Evolutionary conservation across 2,797 vertebrate genomes (phyloP).

Genomic region (Rhodeus uyekii): DNA sequence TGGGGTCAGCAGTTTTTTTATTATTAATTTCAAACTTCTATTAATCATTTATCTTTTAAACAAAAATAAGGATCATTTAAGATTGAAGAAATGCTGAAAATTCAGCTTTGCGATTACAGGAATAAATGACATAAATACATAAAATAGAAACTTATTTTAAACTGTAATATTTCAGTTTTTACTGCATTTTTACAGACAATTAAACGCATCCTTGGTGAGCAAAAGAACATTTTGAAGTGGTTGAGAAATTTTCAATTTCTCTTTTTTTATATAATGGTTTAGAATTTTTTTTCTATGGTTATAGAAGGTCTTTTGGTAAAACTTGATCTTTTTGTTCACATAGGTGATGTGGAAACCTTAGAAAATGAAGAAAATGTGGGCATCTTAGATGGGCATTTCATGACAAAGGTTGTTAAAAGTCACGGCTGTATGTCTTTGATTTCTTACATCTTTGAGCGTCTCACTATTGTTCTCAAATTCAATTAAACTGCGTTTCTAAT

Average conservation of each 20-base stretch:
- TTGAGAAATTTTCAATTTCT: no score
- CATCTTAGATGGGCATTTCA: not conserved
- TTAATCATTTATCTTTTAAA: not conserved
- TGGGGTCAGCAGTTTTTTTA: not conserved
- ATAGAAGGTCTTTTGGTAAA: no score
- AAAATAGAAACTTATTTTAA: not conserved
- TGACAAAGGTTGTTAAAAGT: not conserved
- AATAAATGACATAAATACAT: no score
- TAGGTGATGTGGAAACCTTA: not conserved
- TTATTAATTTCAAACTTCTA: not conserved
- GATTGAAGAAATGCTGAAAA: no score
- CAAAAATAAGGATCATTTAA: no score
- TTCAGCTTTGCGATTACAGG: no score
- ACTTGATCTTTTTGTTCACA: not conserved
- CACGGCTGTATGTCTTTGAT: not conserved
- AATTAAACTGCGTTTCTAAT: slow-evolving; percentile 22
- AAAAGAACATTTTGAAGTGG: no score
- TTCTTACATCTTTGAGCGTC: not conserved
- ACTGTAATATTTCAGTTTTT: not conserved
- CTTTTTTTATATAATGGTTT: not conserved
- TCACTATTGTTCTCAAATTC: not conserved
- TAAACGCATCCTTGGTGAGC: not conserved
- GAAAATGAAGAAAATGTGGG: not conserved
- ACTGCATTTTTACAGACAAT: not conserved
- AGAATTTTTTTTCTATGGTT: no score